Evolutionary conservation across 1,140 invertebrate genomes (phyloP), one percentile per base, ranked within the genome.

Genomic region (Leptoteleia sp.): DNA sequence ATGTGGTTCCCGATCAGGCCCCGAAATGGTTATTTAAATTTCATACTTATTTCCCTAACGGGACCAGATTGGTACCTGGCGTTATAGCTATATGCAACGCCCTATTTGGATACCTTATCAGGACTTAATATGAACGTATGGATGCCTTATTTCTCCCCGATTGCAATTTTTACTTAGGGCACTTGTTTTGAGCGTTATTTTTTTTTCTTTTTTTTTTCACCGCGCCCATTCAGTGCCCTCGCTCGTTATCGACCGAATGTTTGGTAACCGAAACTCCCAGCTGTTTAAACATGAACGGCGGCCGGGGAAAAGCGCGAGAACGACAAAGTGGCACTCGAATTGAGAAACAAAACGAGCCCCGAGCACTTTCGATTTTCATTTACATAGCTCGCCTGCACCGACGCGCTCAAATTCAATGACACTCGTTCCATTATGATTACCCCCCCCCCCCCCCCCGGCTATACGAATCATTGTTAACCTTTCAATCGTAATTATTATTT

Each of bases 281-380:
- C 48, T 54, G 43, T 43, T 61, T 33, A 52, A 61, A 62, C 55
- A 72, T 72, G 62, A 38, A 8, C 1, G 25, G 4, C 29, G 40
- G 25, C 48, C 5, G 12, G 37, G 64, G 64, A 35, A 45, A 31
- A 48, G 52, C 37, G 55, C 47, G 22, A 61, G 48, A 70, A 22
- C 12, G 22, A 37, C 19, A 29, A 45, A 71, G 57, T 62, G 57
- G 16, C 48, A 35, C 57, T 72, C 16, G 57, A 72, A 62, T 62
- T 62, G 57, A 57, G 31, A 29, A 48, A 38, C 67, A 62, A 12
- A 71, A 45, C 55, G 29, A 35, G 37, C n/a, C n/a, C 25, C 37
- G 37, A 71, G 67, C 54, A 55, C 57, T 72, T 62, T 55, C 59
- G 55, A 55, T 72, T 72, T 72, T 62, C 40, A 71, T 54, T 72